Evolutionary conservation across 2,797 vertebrate species (phyloP).

Genomic region (Paedocypris micromegethes): DNA sequence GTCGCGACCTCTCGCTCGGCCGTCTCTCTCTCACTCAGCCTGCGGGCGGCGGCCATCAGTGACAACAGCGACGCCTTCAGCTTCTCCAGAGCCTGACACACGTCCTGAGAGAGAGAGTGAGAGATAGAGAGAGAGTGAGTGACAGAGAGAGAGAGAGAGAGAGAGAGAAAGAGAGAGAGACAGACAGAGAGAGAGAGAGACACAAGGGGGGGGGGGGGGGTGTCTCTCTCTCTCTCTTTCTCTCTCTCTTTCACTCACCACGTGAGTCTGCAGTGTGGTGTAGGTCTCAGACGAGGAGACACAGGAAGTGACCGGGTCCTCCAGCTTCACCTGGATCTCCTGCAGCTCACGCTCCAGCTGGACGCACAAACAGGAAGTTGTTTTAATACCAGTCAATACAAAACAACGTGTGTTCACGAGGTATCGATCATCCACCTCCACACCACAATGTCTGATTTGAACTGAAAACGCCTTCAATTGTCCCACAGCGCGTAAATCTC

Average conservation of each 20-base stretch:
- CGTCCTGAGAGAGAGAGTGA: constrained; percentile 67
- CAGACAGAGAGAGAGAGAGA: no score
- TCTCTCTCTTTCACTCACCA: no score
- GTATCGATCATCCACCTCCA: no score
- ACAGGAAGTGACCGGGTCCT: constrained; percentile 73
- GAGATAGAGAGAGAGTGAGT: no score
- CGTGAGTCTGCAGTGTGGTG: constrained; percentile 79
- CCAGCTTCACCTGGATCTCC: constrained; percentile 72
- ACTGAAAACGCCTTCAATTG: no score
- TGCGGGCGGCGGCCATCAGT: constrained; percentile 71
- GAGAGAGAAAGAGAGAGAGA: no score
- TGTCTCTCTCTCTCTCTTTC: no score
- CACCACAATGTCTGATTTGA: no score
- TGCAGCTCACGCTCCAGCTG: constrained; percentile 61
- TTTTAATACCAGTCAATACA: background rate
- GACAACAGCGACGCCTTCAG: constrained; percentile 68
- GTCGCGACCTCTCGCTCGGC: constrained; percentile 62
- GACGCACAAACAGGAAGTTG: constrained; percentile 61
- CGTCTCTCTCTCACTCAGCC: constrained; percentile 70
- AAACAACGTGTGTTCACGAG: no score
- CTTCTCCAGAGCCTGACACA: constrained; percentile 78
- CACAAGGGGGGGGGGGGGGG: no score
- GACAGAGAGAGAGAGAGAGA: no score
- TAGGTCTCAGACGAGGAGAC: constrained; percentile 84
- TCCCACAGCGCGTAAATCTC: no score